Conservation (phyloP, 2,797 vertebrate genomes). For the Psittacula derbiana region DNA sequence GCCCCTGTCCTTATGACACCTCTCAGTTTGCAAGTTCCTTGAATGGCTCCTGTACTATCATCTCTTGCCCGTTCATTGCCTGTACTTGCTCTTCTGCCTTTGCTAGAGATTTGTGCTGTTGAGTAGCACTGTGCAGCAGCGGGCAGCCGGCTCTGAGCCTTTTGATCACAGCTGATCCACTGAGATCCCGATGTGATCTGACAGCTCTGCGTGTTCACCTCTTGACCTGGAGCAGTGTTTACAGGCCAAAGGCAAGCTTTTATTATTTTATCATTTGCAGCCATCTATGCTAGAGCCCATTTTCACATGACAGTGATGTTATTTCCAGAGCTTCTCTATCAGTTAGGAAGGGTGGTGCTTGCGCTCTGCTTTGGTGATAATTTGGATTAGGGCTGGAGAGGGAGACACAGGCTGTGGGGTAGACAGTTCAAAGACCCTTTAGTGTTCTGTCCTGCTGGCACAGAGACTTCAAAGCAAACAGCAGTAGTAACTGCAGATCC, state of each 20-base stretch:
- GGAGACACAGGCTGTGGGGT: not conserved
- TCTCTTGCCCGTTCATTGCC: not conserved
- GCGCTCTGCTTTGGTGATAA: not conserved
- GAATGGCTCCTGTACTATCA: not conserved
- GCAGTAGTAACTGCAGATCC: not conserved
- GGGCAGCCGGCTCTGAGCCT: not conserved
- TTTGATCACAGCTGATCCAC: not conserved
- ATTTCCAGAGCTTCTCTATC: not conserved
- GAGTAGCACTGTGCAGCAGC: fast-evolving
- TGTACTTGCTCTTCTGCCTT: not conserved
- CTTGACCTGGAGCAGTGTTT: not conserved
- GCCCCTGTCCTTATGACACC: not conserved
- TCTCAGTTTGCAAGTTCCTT: not conserved
- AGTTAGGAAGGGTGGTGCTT: not conserved
- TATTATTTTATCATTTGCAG: not conserved
- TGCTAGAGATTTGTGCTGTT: not conserved
- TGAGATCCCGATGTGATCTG: not conserved
- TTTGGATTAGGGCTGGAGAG: not conserved
- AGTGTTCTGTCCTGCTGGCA: not conserved
- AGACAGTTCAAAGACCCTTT: not conserved
- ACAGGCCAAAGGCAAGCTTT: not conserved
- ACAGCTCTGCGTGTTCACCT: not conserved
- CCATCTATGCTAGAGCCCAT: not conserved
- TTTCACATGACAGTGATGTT: not conserved
- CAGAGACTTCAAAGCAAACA: not conserved